Conservation (phyloP, 2,888 invertebrate genomes). For the Mayetiola destructor region DNA sequence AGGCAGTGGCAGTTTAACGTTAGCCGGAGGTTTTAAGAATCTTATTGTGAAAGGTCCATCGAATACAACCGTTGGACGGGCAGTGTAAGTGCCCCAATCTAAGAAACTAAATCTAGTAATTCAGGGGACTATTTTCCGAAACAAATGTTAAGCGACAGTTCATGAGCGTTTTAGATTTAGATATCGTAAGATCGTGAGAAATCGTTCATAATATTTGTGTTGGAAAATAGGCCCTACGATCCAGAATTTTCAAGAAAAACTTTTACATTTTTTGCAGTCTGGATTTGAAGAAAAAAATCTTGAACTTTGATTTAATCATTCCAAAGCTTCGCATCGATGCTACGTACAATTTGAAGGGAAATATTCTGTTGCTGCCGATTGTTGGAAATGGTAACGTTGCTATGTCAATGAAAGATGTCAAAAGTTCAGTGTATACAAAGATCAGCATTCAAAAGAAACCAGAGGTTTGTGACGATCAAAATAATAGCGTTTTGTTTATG, state of each 20-base stretch:
- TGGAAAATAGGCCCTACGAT: background rate
- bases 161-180: no score
- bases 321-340: conserved; percentile 42
- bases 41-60: conserved; percentile 42
- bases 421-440: conserved; percentile 39
- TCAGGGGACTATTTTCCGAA: background rate
- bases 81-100: conserved; percentile 23
- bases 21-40: conserved; percentile 42
- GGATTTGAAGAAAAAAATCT: conserved; percentile 36
- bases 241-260: background rate
- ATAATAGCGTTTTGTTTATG: background rate
- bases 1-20: conserved; percentile 39
- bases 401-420: conserved; percentile 39
- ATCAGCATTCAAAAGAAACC: conserved; percentile 36
- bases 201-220: no score
- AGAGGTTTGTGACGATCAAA: conserved; percentile 24
- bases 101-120: background rate
- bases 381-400: conserved; percentile 42
- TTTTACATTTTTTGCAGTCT: conserved; percentile 31
- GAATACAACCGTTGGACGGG: conserved; percentile 37
- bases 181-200: no score
- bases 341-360: conserved; percentile 43
- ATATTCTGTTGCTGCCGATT: conserved; percentile 42
- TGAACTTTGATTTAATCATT: conserved; percentile 42
- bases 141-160: background rate